Evolutionary conservation across 2,797 vertebrate genomes (phyloP).

Genomic region (Falco concolor): DNA sequence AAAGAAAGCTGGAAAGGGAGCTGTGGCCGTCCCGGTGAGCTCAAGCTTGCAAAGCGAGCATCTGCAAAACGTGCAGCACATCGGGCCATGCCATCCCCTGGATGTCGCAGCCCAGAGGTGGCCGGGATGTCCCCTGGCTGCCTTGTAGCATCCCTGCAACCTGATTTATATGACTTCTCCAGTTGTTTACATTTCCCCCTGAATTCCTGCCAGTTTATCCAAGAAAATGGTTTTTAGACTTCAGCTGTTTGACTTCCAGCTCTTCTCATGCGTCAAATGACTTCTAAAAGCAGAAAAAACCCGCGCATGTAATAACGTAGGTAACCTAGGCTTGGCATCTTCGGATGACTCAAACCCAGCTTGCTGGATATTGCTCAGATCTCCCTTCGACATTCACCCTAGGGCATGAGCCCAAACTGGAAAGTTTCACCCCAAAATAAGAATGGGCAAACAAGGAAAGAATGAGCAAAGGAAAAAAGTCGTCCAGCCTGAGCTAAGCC

Average conservation of each 20-base stretch:
- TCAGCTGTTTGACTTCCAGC: not conserved
- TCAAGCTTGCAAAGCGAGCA: not conserved
- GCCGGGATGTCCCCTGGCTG: fast-evolving
- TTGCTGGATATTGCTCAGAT: not conserved
- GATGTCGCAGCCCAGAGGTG: not conserved
- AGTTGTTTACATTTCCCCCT: not conserved
- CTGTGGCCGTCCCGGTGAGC: fast-evolving
- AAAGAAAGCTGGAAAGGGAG: not conserved
- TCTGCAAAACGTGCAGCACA: not conserved
- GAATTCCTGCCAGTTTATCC: not conserved
- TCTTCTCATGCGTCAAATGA: not conserved
- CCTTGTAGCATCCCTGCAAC: not conserved
- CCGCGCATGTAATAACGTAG: fast-evolving
- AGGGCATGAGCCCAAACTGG: not conserved
- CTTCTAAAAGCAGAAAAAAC: not conserved
- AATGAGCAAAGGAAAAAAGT: not conserved
- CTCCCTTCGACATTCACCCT: not conserved
- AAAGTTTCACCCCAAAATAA: not conserved
- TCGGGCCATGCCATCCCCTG: fast-evolving
- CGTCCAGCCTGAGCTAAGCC: not conserved
- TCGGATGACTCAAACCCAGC: not conserved
- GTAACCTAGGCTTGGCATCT: not conserved
- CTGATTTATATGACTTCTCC: not conserved
- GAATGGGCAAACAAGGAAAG: not conserved
- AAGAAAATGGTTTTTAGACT: not conserved